Base-by-base conservation (phyloP, 2,797 vertebrate genomes). In the Brotogeris chrysoptera region DNA sequence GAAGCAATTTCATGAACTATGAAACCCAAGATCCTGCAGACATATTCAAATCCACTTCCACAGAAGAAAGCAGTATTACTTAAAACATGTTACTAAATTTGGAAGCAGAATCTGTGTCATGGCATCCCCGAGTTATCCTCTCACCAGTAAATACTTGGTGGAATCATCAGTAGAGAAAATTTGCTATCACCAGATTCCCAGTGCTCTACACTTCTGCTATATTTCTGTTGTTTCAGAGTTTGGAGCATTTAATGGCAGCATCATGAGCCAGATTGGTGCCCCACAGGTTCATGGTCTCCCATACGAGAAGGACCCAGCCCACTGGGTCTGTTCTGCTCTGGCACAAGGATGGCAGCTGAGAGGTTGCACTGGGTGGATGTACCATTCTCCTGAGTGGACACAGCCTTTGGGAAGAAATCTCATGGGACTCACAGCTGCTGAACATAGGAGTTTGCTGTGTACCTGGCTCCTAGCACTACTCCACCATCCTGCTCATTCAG, bases 401-500 rank as follows among this genome's bases (percentile, higher is more conserved):
- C 11, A 71, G 17, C 10, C 12, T 34, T 78, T 64, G 57, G 14
- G 16, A 16, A 52, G 4, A 6, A 8, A 28, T 28, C 21, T 50
- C 23, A 5, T 2, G 8, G 13, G 21, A n/a, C 24, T 9, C 7
- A 1, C 3, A 39, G 32, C 4, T 8, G 1, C 19, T 39, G 52
- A 74, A 60, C 2, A 1, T 18, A 17, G 41, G 69, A 85, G 36
- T 6, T 19, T 55, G 39, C 24, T 23, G 5, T 38, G 43, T 27
- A 16, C 13, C 10, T 8, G 2, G 11, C 11, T 23, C 16, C 41
- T 28, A 86, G 50, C 9, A 14, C 41, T 0, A 0, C 39, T 71
- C 36, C 3, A 6, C 27, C 30, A 25, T 16, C 52, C 0, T 0
- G 15, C 8, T 66, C 1, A 0, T 38, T 72, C 6, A 1, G 21